A percentile compares a stretch with the other conserved stretches of the same genome.
These are phyloP conservation scores for Engystomops pustulosus DNA, from an alignment of 2,113 vertebrate genomes.

Conservation along the genomic window DNA sequence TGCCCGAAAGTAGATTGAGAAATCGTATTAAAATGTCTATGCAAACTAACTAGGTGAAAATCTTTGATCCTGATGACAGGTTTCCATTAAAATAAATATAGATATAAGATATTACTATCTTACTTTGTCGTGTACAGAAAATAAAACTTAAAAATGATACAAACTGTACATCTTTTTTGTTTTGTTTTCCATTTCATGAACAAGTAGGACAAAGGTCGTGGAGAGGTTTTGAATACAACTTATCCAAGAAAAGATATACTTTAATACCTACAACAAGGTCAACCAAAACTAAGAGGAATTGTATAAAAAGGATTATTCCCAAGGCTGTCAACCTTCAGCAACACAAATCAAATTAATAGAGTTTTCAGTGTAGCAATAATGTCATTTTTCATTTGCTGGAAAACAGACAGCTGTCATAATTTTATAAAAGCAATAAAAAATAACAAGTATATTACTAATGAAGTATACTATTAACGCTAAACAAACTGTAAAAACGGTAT, in stretches of 20 bases:
- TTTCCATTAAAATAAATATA: too few species aligned
- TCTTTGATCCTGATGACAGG: too few species aligned
- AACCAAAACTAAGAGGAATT: neutral
- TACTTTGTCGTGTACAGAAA: too few species aligned
- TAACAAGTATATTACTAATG: neutral
- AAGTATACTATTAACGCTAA: neutral
- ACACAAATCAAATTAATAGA: neutral
- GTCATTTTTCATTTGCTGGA: neutral
- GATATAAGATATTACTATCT: too few species aligned
- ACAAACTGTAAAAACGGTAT: neutral
- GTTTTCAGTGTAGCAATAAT: conserved; percentile 1
- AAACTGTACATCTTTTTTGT: conserved; percentile 7
- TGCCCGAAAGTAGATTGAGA: too few species aligned
- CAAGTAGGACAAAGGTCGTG: conserved; percentile 21
- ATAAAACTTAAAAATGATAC: too few species aligned
- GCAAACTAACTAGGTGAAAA: too few species aligned
- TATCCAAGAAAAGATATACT: neutral
- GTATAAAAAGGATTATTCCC: conserved; percentile 17
- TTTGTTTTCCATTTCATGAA: conserved; percentile 11
- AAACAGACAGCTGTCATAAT: conserved; percentile 11
- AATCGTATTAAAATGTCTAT: too few species aligned
- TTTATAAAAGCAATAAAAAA: neutral
- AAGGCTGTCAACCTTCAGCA: neutral
- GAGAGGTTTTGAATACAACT: neutral
- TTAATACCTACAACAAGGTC: neutral